These are phyloP conservation scores for Patagioenas fasciata DNA, from an alignment of 2,113 vertebrate species.

Conservation along the genomic window DNA sequence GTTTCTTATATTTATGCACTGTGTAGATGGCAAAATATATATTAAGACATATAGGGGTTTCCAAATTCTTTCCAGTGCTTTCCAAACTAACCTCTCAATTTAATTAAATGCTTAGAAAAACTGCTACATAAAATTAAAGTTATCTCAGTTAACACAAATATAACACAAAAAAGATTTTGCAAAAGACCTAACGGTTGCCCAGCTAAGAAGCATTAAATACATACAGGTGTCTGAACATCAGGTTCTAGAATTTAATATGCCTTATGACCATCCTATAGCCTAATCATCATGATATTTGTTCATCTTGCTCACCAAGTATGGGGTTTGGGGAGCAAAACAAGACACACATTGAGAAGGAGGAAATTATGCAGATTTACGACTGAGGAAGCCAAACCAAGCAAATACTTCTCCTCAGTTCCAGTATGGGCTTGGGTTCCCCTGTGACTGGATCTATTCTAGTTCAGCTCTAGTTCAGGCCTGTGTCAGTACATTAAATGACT, in stretches of 20 bases:
- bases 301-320: not conserved
- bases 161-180: not conserved
- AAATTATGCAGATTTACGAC: not conserved
- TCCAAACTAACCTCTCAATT: not conserved
- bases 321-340: not conserved
- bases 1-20: not conserved
- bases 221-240: not conserved
- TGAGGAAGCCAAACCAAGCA: not conserved
- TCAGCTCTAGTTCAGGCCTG: not conserved
- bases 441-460: not conserved
- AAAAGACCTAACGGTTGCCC: not conserved
- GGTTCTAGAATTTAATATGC: not conserved
- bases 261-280: not conserved
- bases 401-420: not conserved
- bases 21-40: not conserved
- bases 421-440: not conserved
- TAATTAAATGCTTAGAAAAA: not conserved
- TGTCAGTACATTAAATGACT: not conserved
- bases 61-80: not conserved
- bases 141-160: not conserved
- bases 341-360: not conserved
- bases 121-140: not conserved
- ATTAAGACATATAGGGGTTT: not conserved
- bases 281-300: not conserved
- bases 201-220: not conserved